Evolutionary conservation across 2,797 vertebrate genomes (phyloP).

Genomic region (Ctenopoma kingsleyae): DNA sequence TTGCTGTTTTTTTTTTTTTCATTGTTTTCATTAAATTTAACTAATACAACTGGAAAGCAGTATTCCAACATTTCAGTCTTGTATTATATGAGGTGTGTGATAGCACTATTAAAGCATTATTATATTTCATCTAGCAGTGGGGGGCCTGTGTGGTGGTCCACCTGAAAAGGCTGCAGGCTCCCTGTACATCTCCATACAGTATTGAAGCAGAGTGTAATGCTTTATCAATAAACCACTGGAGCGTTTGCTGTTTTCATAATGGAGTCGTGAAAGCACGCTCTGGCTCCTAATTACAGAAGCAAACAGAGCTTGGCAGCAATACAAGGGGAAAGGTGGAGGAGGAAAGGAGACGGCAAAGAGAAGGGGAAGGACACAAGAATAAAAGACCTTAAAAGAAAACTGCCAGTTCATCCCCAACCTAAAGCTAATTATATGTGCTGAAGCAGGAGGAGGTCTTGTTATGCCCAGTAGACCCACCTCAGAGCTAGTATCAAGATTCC

Average conservation of each 20-base stretch:
- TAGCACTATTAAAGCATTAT: slow-evolving; percentile 76
- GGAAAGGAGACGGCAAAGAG: slow-evolving; percentile 53
- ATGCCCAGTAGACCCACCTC: slow-evolving; percentile 69
- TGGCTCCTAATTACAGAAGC: slow-evolving; percentile 85
- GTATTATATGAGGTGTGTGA: slow-evolving; percentile 68
- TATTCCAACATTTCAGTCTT: slow-evolving; percentile 62
- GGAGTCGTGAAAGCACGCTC: slow-evolving; percentile 82
- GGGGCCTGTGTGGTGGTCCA: slow-evolving; percentile 62
- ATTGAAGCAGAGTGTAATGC: slow-evolving; percentile 80
- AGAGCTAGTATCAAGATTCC: slow-evolving; percentile 60
- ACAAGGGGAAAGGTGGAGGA: slow-evolving; percentile 68
- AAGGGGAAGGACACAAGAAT: slow-evolving; percentile 55
- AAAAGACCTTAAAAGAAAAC: slow-evolving; percentile 67
- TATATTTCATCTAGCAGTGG: slow-evolving; percentile 79
- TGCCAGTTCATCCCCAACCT: slow-evolving; percentile 57
- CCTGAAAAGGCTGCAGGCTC: slow-evolving; percentile 77
- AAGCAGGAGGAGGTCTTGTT: slow-evolving; percentile 66
- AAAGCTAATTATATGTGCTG: slow-evolving; percentile 76
- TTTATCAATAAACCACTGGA: slow-evolving; percentile 88
- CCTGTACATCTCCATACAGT: slow-evolving; percentile 80
- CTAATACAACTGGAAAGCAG: slow-evolving; percentile 53
- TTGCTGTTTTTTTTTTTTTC: slow-evolving; percentile 39
- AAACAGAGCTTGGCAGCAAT: slow-evolving; percentile 83
- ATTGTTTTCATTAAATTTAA: slow-evolving; percentile 64
- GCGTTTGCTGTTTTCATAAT: slow-evolving; percentile 88